Percentiles rank a stretch among this genome's conserved stretches.
Evolutionary conservation across 1,140 invertebrate genomes (phyloP).

Genomic region (Macrotrachela quadricornifera): DNA sequence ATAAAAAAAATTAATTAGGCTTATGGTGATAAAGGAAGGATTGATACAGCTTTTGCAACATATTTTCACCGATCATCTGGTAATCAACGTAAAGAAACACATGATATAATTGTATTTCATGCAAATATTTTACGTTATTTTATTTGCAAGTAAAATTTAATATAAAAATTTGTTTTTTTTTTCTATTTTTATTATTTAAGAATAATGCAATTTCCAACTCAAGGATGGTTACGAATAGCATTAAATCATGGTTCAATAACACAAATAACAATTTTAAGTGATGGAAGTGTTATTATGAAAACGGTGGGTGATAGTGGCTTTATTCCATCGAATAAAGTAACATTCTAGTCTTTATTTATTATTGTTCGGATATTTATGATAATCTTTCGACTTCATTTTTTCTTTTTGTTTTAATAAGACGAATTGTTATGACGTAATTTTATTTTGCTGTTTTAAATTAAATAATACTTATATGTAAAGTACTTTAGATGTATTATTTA

Average conservation of each 20-base stretch:
- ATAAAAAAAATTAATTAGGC: background rate
- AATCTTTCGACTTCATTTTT: too few species aligned
- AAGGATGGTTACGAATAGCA: constrained; percentile 77
- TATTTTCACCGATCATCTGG: constrained; percentile 72
- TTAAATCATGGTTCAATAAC: constrained; percentile 81
- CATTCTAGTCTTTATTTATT: too few species aligned
- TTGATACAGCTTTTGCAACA: constrained; percentile 81
- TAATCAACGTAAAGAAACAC: constrained; percentile 56
- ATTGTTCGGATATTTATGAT: too few species aligned
- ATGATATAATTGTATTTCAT: constrained; percentile 83
- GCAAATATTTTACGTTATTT: constrained; percentile 96
- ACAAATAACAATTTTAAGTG: constrained; percentile 59
- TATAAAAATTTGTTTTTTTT: constrained; percentile 19
- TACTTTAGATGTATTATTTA: too few species aligned
- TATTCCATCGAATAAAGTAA: constrained; percentile 42
- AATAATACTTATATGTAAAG: too few species aligned
- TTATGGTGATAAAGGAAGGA: constrained; percentile 60
- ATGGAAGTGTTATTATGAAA: constrained; percentile 57
- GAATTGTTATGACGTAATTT: too few species aligned
- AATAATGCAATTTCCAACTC: constrained; percentile 78
- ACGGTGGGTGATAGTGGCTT: constrained; percentile 66
- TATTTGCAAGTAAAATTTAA: constrained; percentile 42
- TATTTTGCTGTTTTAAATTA: too few species aligned
- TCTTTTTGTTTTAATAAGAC: too few species aligned
- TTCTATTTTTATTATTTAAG: constrained; percentile 31